These are phyloP conservation scores for Melieria picta DNA, from an alignment of 2,888 invertebrate species.

Conservation along the genomic window DNA sequence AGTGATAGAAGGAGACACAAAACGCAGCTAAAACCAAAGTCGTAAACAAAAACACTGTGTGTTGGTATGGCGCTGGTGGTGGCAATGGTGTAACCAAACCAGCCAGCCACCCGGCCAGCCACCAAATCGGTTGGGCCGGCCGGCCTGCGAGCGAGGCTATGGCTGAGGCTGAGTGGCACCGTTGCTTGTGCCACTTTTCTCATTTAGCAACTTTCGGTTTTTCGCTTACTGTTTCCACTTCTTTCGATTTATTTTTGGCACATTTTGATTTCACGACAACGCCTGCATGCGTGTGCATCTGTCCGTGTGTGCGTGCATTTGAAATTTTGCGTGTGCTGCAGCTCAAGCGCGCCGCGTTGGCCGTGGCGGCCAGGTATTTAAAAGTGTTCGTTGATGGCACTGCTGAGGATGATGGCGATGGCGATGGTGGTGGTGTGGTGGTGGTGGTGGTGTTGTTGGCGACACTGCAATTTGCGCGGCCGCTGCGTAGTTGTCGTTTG, in stretches of 20 bases:
- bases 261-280: background rate
- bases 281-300: background rate
- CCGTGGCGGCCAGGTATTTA: too few species aligned
- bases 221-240: background rate
- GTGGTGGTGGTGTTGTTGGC: too few species aligned
- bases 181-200: constrained; percentile 44
- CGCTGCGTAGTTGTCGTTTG: background rate
- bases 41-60: background rate
- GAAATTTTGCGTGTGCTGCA: too few species aligned
- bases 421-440: too few species aligned
- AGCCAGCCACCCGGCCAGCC: background rate
- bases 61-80: too few species aligned
- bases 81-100: background rate
- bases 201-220: constrained; percentile 25
- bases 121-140: constrained; percentile 2
- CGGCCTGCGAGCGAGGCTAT: background rate
- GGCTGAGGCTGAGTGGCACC: constrained; percentile 17
- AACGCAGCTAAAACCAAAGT: constrained; percentile 18
- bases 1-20: constrained; percentile 32
- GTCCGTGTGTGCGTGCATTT: too few species aligned
- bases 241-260: background rate
- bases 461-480: background rate
- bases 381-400: too few species aligned
- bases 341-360: too few species aligned
- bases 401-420: too few species aligned